Percentiles rank a stretch among this genome's conserved stretches.
phyloP scores from a whole-genome alignment of 2,888 invertebrate species.

The Scelioninae gen. 1 region DNA sequence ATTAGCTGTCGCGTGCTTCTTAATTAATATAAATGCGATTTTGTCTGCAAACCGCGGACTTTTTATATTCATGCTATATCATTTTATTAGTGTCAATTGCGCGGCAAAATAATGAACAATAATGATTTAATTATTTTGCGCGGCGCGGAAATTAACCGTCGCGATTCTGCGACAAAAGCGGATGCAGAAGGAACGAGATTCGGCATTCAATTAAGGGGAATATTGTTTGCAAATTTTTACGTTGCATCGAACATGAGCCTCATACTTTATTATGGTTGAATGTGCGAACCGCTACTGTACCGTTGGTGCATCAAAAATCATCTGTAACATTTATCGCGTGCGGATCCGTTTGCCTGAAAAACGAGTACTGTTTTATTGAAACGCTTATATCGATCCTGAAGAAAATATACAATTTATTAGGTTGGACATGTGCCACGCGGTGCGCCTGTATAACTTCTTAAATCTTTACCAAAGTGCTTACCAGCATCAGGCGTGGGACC shows the following conservation, averaged over 20 bases:
- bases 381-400: constrained; percentile 43
- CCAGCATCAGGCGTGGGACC: constrained; percentile 37
- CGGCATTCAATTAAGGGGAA: not conserved
- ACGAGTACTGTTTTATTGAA: constrained; percentile 44
- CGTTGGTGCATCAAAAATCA: constrained; percentile 32
- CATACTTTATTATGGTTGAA: constrained; percentile 6
- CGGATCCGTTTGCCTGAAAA: constrained; percentile 32
- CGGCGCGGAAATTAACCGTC: no score
- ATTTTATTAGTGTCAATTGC: no score
- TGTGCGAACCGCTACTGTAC: constrained; percentile 3
- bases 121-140: no score
- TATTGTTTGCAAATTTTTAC: constrained; percentile 18
- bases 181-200: not conserved
- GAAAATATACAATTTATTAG: constrained; percentile 62
- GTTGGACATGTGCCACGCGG: constrained; percentile 50
- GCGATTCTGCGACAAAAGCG: no score
- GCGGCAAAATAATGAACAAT: no score
- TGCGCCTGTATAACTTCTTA: constrained; percentile 61
- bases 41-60: not conserved
- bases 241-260: not conserved
- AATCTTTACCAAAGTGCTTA: constrained; percentile 58
- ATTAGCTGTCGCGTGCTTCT: not conserved
- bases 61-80: no score
- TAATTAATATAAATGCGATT: constrained; percentile 10
- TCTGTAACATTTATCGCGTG: constrained; percentile 38